Percentiles rank a stretch among this genome's conserved stretches.
phyloP scores from a whole-genome alignment of 2,888 invertebrate species.

The Ormyrus thymus region DNA sequence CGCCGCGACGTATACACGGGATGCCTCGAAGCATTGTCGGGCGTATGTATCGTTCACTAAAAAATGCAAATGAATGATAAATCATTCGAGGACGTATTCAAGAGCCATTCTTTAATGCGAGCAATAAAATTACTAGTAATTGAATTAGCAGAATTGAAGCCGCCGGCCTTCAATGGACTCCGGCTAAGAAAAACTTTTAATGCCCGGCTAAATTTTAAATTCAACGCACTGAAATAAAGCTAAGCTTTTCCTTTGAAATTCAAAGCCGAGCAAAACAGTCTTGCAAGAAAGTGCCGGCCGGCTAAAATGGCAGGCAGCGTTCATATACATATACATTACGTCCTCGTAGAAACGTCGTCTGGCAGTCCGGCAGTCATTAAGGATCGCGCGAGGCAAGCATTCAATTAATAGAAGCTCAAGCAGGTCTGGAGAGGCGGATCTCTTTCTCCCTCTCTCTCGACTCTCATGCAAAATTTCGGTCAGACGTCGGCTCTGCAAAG shows the following conservation, averaged over 20 bases:
- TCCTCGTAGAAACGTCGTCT: no score
- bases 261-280: conserved; percentile 4
- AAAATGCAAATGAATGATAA: no score
- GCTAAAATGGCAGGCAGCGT: no score
- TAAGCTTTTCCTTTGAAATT: conserved; percentile 6
- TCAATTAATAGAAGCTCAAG: conserved; percentile 39
- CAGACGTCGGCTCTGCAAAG: not conserved
- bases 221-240: not conserved
- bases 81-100: no score
- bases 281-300: not conserved
- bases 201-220: not conserved
- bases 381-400: not conserved
- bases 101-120: no score
- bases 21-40: not conserved
- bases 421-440: not conserved
- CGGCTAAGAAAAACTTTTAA: no score
- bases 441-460: not conserved
- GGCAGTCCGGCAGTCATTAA: not conserved
- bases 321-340: no score
- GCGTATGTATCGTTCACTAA: no score
- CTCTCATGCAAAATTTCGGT: conserved; percentile 19
- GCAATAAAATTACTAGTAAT: no score
- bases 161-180: no score
- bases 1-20: not conserved
- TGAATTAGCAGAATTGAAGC: not conserved